Base-by-base conservation (phyloP, 2,113 vertebrate species). In the Cyprinodon tularosa region DNA sequence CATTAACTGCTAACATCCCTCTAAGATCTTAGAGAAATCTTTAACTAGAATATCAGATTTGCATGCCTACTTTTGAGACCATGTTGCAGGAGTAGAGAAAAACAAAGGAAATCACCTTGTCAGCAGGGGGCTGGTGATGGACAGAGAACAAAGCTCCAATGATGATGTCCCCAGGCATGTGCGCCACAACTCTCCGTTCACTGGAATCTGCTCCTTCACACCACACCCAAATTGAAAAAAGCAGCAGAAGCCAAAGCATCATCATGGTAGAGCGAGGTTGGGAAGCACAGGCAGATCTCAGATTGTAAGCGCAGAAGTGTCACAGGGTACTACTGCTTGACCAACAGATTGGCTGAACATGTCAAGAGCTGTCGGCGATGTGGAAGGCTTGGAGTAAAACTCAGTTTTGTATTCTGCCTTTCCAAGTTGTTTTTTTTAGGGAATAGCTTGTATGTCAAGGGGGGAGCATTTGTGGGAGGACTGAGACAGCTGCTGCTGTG, bases 131-230 rank as follows among this genome's bases (percentile, higher is more conserved):
- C 85, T 99, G 98, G 83, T 99, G 98, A 88, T 99, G 98, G 71
- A 99, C 97, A 0, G 98, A 99, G 91, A 99, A 99, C 39, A 99
- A 90, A 9, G 98, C 98, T 77, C 98, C 98, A 20, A 99, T 99
- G 77, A 99, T 96, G 90, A 99, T 95, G 94, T 99, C 98, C 10
- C 98, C 98, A 0, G 97, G 94, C 80, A 97, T 95, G 79, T 99
- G 95, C 57, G 98, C 96, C 74, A 99, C 97, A 84, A 99, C 97
- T 38, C 98, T 93, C 74, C 97, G 94, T 85, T 99, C 97, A 64
- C 82, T 98, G 61, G 94, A 92, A 84, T 91, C 92, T 47, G 93
- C 89, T 72, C 86, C 53, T 72, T 89, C 70, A 13, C 90, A 79
- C 75, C 92, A 93, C 68, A 93, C 92, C 83, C 74, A 88, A 38